Evolutionary conservation across 1,140 invertebrate species (phyloP).

Genomic region (Microplitis demolitor): DNA sequence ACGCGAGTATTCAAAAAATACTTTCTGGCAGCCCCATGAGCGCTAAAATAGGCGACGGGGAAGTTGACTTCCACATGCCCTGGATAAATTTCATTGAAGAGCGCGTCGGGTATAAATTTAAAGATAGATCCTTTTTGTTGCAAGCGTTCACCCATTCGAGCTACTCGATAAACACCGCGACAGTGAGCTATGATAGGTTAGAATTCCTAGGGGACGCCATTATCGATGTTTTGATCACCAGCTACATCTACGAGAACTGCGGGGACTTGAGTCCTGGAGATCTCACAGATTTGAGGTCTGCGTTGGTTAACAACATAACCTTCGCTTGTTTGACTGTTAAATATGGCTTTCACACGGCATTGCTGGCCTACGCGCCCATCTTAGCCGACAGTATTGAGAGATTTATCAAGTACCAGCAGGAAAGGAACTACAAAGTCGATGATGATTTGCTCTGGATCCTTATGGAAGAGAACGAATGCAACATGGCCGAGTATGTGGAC

Average conservation of each 20-base stretch:
- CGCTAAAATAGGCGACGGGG: slow-evolving; percentile 42
- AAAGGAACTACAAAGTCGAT: slow-evolving; percentile 70
- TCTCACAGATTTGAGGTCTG: slow-evolving; percentile 89
- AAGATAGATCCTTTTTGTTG: slow-evolving; percentile 62
- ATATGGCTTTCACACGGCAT: slow-evolving; percentile 76
- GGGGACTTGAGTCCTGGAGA: slow-evolving; percentile 76
- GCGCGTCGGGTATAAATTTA: slow-evolving; percentile 72
- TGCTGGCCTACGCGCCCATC: slow-evolving; percentile 68
- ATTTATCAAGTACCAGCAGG: slow-evolving; percentile 82
- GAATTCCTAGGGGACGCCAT: slow-evolving; percentile 97
- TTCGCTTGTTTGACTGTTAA: slow-evolving; percentile 90
- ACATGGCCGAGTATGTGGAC: slow-evolving; percentile 76
- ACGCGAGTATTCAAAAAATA: slow-evolving; percentile 52
- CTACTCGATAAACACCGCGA: slow-evolving; percentile 82
- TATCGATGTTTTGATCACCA: slow-evolving; percentile 88
- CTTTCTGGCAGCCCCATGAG: slow-evolving; percentile 41
- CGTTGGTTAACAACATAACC: slow-evolving; percentile 94
- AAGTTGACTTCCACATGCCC: slow-evolving; percentile 59
- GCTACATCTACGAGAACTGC: slow-evolving; percentile 81
- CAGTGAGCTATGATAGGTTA: slow-evolving; percentile 90
- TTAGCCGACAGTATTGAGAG: slow-evolving; percentile 74
- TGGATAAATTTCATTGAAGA: slow-evolving; percentile 63
- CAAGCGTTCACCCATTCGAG: slow-evolving; percentile 94
- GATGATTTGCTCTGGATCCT: slow-evolving; percentile 66
- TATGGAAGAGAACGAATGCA: slow-evolving; percentile 71